Conservation (phyloP, 2,888 invertebrate species). For the Pyrrhia umbra region DNA sequence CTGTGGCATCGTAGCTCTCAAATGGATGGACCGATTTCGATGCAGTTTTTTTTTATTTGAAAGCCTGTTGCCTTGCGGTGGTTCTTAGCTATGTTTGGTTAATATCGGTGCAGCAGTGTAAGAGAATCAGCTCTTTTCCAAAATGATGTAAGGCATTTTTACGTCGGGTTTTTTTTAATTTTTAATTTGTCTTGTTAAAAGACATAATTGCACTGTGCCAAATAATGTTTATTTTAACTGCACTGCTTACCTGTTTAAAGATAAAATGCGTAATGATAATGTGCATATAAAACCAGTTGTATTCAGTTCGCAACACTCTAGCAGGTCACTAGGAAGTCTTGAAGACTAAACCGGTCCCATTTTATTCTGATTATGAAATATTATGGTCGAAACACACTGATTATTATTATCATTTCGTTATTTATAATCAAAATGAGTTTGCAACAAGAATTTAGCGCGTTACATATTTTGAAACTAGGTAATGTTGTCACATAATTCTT, state of each 20-base stretch:
- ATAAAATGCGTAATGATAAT: slow-evolving; percentile 15
- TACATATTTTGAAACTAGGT: not conserved
- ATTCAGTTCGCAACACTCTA: not conserved
- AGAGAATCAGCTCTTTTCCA: no score
- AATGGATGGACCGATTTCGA: no score
- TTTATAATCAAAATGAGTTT: slow-evolving; percentile 2
- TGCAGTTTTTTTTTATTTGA: no score
- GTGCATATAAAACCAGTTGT: not conserved
- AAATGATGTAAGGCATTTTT: no score
- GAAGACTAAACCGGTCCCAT: not conserved
- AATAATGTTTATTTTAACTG: not conserved
- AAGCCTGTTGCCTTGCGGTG: no score
- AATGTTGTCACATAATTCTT: not conserved
- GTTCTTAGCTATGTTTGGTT: no score
- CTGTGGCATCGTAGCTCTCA: no score
- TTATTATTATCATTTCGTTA: slow-evolving; percentile 17
- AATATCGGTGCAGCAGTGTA: no score
- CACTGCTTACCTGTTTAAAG: not conserved
- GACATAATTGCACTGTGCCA: no score
- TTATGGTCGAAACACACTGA: slow-evolving; percentile 38
- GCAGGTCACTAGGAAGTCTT: not conserved
- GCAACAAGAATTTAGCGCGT: not conserved
- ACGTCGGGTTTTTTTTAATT: no score
- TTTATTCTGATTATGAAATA: not conserved
- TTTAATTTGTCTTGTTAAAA: no score